Percentiles rank a stretch among this genome's conserved stretches.
Evolutionary conservation across 30 jellyfish, hydroid and myxozoan genomes (phyloP).

Genomic region (Pelagia noctiluca): DNA sequence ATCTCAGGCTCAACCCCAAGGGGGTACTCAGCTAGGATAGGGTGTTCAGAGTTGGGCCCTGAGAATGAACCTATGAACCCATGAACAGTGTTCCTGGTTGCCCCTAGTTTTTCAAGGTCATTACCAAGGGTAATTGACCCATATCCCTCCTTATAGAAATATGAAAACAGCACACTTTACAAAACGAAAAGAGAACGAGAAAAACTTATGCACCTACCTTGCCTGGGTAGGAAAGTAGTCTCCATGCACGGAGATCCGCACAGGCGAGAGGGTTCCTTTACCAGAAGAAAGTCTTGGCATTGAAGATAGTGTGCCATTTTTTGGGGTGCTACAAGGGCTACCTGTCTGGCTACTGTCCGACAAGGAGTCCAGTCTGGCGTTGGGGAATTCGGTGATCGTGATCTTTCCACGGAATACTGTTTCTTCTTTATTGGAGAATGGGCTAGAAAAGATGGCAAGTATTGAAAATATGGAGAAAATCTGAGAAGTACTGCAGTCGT

Average conservation of each 20-base stretch:
- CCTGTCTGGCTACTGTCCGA: slow-evolving; percentile 42
- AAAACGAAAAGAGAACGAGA: too few species aligned
- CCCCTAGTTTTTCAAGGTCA: too few species aligned
- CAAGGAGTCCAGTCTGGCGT: slow-evolving; percentile 26
- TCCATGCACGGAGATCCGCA: slow-evolving; percentile 62
- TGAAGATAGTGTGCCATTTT: slow-evolving; percentile 66
- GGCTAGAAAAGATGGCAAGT: slow-evolving; percentile 9
- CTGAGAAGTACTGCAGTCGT: too few species aligned
- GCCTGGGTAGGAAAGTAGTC: slow-evolving; percentile 42
- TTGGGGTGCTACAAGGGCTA: slow-evolving; percentile 67
- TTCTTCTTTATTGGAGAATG: slow-evolving; percentile 51
- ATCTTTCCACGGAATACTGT: slow-evolving; percentile 44
- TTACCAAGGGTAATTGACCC: too few species aligned
- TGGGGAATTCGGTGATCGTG: slow-evolving; percentile 7
- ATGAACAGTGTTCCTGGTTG: too few species aligned
- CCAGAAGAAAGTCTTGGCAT: slow-evolving; percentile 50
- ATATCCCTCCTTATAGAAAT: too few species aligned
- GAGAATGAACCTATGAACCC: too few species aligned
- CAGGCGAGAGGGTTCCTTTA: slow-evolving; percentile 62
- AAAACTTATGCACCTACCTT: slow-evolving; percentile 41
- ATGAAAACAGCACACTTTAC: neutral
- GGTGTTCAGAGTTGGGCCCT: too few species aligned
- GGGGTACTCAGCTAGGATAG: too few species aligned
- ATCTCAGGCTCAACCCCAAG: too few species aligned
- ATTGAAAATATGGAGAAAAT: too few species aligned